Conservation (phyloP, 2,113 vertebrate species). For the Cinclus mexicanus region DNA sequence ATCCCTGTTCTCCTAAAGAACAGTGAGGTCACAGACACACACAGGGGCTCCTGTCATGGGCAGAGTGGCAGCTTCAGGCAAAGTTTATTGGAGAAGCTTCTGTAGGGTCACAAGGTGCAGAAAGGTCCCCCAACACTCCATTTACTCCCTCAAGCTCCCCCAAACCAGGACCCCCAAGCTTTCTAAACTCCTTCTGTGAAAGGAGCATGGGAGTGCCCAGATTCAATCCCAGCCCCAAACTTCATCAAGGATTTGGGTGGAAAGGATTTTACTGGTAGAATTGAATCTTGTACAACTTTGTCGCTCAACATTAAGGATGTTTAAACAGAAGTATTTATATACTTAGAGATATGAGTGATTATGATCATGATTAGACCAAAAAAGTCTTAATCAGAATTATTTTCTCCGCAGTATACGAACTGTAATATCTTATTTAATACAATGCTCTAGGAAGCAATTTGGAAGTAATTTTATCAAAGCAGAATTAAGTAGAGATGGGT, state of each 20-base stretch:
- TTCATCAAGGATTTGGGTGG: background rate
- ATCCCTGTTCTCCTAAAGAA: too few species aligned
- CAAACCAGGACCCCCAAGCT: background rate
- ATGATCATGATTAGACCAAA: too few species aligned
- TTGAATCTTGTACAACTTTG: background rate
- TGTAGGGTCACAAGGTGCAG: background rate
- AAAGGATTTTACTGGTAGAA: background rate
- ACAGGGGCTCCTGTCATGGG: background rate
- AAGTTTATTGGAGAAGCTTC: background rate
- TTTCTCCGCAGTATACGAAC: too few species aligned
- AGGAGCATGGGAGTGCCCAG: background rate
- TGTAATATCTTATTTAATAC: background rate
- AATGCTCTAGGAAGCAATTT: background rate
- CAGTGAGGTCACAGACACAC: too few species aligned
- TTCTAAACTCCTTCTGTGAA: background rate
- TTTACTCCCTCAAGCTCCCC: background rate
- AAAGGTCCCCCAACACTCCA: background rate
- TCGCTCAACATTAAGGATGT: too few species aligned
- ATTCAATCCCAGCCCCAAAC: background rate
- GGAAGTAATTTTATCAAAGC: background rate
- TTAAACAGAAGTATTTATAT: too few species aligned
- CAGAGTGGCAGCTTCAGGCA: background rate
- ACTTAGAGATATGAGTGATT: too few species aligned
- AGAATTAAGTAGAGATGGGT: background rate
- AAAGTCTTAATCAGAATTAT: too few species aligned